Conservation (phyloP, 30 jellyfish, hydroid and myxozoan species). For the Nemopilema nomurai region DNA sequence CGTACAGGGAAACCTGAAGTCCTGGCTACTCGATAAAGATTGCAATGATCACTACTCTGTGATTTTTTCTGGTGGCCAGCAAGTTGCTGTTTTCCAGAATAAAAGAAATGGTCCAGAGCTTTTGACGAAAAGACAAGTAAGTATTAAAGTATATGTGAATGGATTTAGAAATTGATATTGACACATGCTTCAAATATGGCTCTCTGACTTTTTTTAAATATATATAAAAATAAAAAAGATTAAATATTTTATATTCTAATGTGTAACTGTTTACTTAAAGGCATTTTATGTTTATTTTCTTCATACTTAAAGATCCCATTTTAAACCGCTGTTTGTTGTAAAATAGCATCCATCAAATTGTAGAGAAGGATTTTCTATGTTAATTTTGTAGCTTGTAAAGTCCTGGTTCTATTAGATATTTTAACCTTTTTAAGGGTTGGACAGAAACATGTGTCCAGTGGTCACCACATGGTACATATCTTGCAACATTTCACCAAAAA, state of each 20-base stretch:
- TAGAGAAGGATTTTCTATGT: too few relatives aligned
- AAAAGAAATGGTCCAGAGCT: conserved; percentile 79
- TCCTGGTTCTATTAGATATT: background rate
- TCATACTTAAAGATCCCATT: too few relatives aligned
- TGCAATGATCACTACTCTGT: conserved; percentile 89
- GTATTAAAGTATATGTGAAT: conserved; percentile 39
- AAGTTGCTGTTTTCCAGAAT: conserved; percentile 76
- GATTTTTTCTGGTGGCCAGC: conserved; percentile 80
- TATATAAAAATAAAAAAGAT: too few relatives aligned
- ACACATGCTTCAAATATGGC: too few relatives aligned
- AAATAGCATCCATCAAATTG: too few relatives aligned
- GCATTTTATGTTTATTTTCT: too few relatives aligned
- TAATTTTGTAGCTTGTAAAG: too few relatives aligned
- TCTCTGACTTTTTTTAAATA: too few relatives aligned
- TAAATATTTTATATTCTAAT: too few relatives aligned
- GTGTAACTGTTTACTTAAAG: too few relatives aligned
- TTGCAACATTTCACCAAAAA: conserved; percentile 90
- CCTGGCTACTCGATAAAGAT: conserved; percentile 94
- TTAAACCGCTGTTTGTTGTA: too few relatives aligned
- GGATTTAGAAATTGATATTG: too few relatives aligned
- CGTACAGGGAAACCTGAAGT: conserved; percentile 88
- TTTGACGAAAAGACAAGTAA: conserved; percentile 68
- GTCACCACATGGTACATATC: conserved; percentile 94
- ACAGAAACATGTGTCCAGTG: conserved; percentile 93
- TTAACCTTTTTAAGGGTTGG: conserved; percentile 75